These are phyloP conservation scores for Cataglyphis altisquamis DNA, from an alignment of 2,888 invertebrate species.

Conservation along the genomic window DNA sequence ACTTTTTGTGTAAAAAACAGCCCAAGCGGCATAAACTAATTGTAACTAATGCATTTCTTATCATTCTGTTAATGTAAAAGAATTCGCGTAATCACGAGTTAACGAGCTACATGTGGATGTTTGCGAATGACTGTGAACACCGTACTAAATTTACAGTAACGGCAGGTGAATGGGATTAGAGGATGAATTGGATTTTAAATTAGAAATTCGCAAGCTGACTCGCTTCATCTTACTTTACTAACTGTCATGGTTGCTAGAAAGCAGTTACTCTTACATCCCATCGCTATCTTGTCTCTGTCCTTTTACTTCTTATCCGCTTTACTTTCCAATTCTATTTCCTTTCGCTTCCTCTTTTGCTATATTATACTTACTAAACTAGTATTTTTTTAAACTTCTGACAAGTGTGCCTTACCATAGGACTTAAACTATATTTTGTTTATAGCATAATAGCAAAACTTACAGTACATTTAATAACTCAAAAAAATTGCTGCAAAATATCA, in stretches of 20 bases:
- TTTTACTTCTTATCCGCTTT: constrained; percentile 14
- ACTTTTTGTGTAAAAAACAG: not conserved
- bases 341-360: constrained; percentile 38
- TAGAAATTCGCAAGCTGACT: constrained; percentile 46
- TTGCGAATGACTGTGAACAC: constrained; percentile 27
- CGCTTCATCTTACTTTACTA: constrained; percentile 52
- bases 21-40: not conserved
- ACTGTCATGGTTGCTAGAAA: constrained; percentile 46
- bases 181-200: constrained; percentile 57
- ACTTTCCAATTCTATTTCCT: constrained; percentile 29
- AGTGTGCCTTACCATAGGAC: not conserved
- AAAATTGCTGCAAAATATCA: not conserved
- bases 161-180: constrained; percentile 46
- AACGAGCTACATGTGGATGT: not conserved
- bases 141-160: constrained; percentile 39
- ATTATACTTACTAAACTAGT: constrained; percentile 20
- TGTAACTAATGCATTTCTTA: not conserved
- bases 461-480: not conserved
- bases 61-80: constrained; percentile 25
- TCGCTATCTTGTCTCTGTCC: constrained; percentile 27
- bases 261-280: constrained; percentile 43
- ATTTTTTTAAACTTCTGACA: constrained; percentile 11
- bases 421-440: constrained; percentile 19
- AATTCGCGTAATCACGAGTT: constrained; percentile 20
- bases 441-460: constrained; percentile 1